Base-by-base conservation (phyloP, 1,140 invertebrate genomes). In the Pteromalus puparum region DNA sequence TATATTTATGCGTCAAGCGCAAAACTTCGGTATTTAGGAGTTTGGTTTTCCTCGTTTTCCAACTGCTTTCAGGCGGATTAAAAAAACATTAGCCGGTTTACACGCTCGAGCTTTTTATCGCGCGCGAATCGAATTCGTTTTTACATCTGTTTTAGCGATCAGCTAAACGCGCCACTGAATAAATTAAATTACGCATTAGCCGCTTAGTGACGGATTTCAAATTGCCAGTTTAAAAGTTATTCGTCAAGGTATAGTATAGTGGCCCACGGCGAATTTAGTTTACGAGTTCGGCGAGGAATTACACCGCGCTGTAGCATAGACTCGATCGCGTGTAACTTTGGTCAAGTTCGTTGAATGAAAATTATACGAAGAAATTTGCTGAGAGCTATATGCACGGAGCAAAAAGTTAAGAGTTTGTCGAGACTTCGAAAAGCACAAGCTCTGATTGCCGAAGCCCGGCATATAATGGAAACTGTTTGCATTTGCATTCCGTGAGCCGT, bases 391-490 rank as follows among this genome's bases (percentile, higher is more conserved):
- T 34, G 38, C 21, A 1, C 46, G 53, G 38, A n/a, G 53, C 18
- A 61, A 61, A 61, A 61, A 61, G 53, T 79, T 46, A 13, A 18
- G 67, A 79, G 61, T 79, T 79, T n/a, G n/a, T n/a, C 30, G 15
- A 68, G 30, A 34, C 30, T 18, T 79, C 61, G 28, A 67, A 34
- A n/a, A 61, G 53, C 53, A 21, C 53, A 34, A 79, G 30, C n/a
- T 79, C 38, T 79, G 38, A 77, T 68, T 68, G 77, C 38, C 28
- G 6, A 68, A 42, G 21, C 53, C 18, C 7, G 53, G 7, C 10
- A 9, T n/a, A 61, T 65, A 79, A 79, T 79, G 21, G 77, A 68
- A 79, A 42, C 65, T 68, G 28, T 68, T 79, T 46, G 68, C 77
- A 79, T 77, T 77, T 77, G 46, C n/a, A 77, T 77, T 61, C 4